Conservation (phyloP, 2,797 vertebrate genomes). For the Oreortyx pictus region DNA sequence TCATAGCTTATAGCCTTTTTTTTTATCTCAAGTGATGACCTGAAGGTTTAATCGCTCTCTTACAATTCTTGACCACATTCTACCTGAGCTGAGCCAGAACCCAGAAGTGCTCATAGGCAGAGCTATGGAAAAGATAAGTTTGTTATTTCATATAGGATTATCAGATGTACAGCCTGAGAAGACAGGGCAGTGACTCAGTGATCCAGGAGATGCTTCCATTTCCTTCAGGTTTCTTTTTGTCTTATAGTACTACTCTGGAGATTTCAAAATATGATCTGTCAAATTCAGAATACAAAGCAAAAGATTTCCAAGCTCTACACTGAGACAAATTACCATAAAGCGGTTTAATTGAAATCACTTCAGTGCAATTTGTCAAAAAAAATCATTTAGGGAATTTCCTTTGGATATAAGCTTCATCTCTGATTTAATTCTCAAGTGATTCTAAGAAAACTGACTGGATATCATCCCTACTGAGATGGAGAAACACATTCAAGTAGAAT, state of each 20-base stretch:
- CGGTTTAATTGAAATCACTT: constrained; percentile 19
- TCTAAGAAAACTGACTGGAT: neutral
- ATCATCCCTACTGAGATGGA: neutral
- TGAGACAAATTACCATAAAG: neutral
- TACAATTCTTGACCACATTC: constrained; percentile 18
- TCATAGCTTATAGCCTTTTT: constrained; percentile 1
- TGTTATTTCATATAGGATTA: constrained; percentile 43
- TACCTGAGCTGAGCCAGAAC: constrained; percentile 27
- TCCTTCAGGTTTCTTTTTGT: constrained; percentile 36
- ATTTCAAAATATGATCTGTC: constrained; percentile 39
- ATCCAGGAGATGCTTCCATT: constrained; percentile 38
- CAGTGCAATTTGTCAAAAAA: constrained; percentile 20
- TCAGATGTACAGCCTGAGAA: constrained; percentile 15
- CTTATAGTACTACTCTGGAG: constrained; percentile 22
- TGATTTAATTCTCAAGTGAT: neutral
- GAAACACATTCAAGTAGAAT: neutral
- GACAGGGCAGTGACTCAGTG: constrained; percentile 33
- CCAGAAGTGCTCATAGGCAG: constrained; percentile 10
- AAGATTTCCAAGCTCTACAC: constrained; percentile 13
- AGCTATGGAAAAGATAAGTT: constrained; percentile 23
- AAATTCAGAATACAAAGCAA: constrained; percentile 40
- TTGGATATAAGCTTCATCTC: neutral
- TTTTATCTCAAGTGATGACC: neutral
- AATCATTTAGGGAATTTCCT: constrained; percentile 14
- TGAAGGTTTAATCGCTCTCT: constrained; percentile 18